phyloP scores from a whole-genome alignment of 2,797 vertebrate genomes.

The Aldrovandia affinis region DNA sequence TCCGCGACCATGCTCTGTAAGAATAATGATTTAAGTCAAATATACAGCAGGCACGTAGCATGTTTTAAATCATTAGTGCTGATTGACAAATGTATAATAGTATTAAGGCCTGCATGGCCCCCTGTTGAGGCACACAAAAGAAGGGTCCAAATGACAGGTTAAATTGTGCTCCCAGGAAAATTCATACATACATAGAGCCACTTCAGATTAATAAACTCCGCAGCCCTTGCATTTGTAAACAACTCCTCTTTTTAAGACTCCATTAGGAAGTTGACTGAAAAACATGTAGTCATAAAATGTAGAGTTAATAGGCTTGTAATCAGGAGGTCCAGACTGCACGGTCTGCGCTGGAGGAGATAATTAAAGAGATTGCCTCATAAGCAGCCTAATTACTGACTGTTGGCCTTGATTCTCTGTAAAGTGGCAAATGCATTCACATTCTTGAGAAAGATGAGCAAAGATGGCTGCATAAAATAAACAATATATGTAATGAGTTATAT shows the following conservation, averaged over 20 bases:
- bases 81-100: conserved; percentile 68
- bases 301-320: conserved; percentile 77
- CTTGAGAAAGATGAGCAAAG: no score
- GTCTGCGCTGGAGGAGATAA: conserved; percentile 69
- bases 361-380: conserved; percentile 79
- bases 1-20: conserved; percentile 52
- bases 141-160: conserved; percentile 71
- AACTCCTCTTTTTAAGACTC: conserved; percentile 76
- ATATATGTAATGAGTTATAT: no score
- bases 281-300: conserved; percentile 71
- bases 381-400: conserved; percentile 79
- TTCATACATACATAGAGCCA: conserved; percentile 72
- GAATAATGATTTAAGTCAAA: conserved; percentile 66
- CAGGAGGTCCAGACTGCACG: conserved; percentile 70
- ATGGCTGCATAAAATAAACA: no score
- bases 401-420: conserved; percentile 72
- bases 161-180: conserved; percentile 78
- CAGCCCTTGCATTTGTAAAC: conserved; percentile 72
- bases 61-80: conserved; percentile 68
- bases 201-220: conserved; percentile 75
- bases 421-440: conserved; percentile 74
- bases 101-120: conserved; percentile 70
- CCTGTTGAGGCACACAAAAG: conserved; percentile 74
- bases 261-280: conserved; percentile 72
- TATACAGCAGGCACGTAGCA: conserved; percentile 62